Percentiles rank a stretch among this genome's conserved stretches.
These are phyloP conservation scores for Urosaurus nigricauda DNA, from an alignment of 2,797 vertebrate species.

Conservation along the genomic window DNA sequence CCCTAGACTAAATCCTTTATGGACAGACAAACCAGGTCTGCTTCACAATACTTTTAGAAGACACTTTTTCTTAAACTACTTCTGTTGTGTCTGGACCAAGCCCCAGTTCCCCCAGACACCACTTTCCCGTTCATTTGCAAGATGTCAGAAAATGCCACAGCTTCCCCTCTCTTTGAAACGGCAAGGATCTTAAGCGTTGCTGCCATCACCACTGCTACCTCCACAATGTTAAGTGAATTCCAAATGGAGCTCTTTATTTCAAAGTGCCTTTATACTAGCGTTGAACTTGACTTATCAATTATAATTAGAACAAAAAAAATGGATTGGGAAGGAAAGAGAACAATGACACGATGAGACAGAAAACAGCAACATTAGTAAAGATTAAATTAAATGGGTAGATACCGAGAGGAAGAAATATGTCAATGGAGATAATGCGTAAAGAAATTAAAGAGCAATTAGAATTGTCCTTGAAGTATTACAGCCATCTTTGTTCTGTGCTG, in stretches of 20 bases:
- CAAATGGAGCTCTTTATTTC: conserved; percentile 31
- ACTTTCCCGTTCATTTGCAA: conserved; percentile 60
- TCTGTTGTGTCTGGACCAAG: conserved; percentile 66
- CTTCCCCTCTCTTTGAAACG: conserved; percentile 58
- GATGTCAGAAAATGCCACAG: conserved; percentile 62
- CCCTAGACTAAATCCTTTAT: background rate
- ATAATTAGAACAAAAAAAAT: conserved; percentile 64
- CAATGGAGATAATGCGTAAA: conserved; percentile 13
- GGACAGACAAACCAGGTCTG: conserved; percentile 40
- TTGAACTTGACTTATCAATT: conserved; percentile 49
- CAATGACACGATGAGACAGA: background rate
- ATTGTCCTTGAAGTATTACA: conserved; percentile 21
- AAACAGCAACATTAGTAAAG: conserved; percentile 31
- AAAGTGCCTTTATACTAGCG: conserved; percentile 43
- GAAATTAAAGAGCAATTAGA: conserved; percentile 36
- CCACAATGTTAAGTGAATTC: conserved; percentile 51
- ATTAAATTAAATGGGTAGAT: conserved; percentile 48
- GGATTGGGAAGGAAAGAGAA: conserved; percentile 41
- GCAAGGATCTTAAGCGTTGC: conserved; percentile 52
- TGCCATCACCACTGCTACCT: conserved; percentile 33
- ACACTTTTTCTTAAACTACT: conserved; percentile 68
- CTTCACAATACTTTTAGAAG: conserved; percentile 71
- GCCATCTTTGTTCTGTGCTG: background rate
- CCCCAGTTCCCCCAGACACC: conserved; percentile 63
- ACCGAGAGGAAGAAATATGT: conserved; percentile 43